These are phyloP conservation scores for Trissolcus brochymenae DNA, from an alignment of 2,888 invertebrate genomes.

Conservation along the genomic window DNA sequence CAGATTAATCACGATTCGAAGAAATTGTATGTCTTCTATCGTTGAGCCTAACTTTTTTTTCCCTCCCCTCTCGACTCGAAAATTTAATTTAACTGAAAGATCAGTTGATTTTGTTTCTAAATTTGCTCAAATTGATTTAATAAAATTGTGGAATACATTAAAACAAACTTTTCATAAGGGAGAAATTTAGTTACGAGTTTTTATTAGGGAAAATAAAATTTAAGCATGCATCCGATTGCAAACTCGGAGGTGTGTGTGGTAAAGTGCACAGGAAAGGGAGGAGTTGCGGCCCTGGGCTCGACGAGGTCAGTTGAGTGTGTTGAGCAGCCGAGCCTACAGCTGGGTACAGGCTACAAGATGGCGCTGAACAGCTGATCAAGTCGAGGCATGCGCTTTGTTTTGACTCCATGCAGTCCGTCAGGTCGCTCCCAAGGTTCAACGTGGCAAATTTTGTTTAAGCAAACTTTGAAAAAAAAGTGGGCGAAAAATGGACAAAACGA, in stretches of 20 bases:
- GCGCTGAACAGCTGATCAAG: slow-evolving; percentile 73
- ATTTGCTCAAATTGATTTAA: too few species aligned
- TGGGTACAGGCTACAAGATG: slow-evolving; percentile 69
- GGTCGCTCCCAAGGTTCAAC: background rate
- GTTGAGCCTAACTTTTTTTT: too few species aligned
- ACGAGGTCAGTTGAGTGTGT: slow-evolving; percentile 73
- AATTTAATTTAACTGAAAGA: too few species aligned
- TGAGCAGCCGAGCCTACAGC: slow-evolving; percentile 67
- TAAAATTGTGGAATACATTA: too few species aligned
- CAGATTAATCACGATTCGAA: background rate
- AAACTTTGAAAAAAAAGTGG: too few species aligned
- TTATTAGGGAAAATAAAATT: slow-evolving; percentile 7
- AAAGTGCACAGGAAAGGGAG: slow-evolving; percentile 50
- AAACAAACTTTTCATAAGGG: too few species aligned
- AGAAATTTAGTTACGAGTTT: too few species aligned
- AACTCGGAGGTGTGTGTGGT: slow-evolving; percentile 12
- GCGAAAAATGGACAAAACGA: too few species aligned
- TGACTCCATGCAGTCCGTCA: slow-evolving; percentile 39
- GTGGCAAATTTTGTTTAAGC: too few species aligned
- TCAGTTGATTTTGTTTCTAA: too few species aligned
- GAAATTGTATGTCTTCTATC: too few species aligned
- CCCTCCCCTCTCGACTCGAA: too few species aligned
- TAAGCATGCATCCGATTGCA: slow-evolving; percentile 31
- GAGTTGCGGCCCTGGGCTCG: slow-evolving; percentile 58
- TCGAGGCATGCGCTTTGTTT: slow-evolving; percentile 64